Conservation (phyloP, 2,797 vertebrate species). For the Sebastes steindachneri region DNA sequence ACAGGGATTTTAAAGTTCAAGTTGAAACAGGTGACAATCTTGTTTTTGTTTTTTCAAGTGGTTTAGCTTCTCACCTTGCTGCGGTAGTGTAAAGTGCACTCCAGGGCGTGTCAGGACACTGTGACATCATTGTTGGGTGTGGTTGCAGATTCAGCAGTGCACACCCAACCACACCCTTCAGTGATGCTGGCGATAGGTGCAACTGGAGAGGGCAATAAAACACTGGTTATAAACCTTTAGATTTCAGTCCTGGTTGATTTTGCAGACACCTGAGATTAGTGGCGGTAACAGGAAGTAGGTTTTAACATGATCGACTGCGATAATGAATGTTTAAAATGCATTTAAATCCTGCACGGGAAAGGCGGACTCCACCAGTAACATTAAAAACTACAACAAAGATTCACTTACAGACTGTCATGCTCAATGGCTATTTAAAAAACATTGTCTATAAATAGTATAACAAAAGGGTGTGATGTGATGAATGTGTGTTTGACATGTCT, state of each 20-base stretch:
- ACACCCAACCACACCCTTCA: not conserved
- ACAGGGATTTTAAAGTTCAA: not conserved
- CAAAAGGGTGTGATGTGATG: not conserved
- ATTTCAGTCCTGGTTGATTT: not conserved
- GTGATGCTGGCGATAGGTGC: not conserved
- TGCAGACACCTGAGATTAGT: not conserved
- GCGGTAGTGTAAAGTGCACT: not conserved
- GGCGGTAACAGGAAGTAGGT: not conserved
- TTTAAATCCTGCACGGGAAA: not conserved
- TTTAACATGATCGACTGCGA: not conserved
- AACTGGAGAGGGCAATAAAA: not conserved
- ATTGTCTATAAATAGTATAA: not conserved
- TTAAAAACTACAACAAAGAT: not conserved
- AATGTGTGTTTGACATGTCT: not conserved
- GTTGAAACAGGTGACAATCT: not conserved
- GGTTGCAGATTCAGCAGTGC: not conserved
- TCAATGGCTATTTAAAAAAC: not conserved
- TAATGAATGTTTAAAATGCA: too few relatives aligned
- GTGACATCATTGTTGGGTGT: not conserved
- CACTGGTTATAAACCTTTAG: not conserved
- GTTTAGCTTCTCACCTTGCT: not conserved
- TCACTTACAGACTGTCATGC: not conserved
- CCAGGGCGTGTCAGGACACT: not conserved
- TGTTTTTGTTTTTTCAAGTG: not conserved
- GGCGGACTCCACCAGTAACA: not conserved